Evolutionary conservation across 2,113 vertebrate species (phyloP).

Genomic region (Saguinus midas): DNA sequence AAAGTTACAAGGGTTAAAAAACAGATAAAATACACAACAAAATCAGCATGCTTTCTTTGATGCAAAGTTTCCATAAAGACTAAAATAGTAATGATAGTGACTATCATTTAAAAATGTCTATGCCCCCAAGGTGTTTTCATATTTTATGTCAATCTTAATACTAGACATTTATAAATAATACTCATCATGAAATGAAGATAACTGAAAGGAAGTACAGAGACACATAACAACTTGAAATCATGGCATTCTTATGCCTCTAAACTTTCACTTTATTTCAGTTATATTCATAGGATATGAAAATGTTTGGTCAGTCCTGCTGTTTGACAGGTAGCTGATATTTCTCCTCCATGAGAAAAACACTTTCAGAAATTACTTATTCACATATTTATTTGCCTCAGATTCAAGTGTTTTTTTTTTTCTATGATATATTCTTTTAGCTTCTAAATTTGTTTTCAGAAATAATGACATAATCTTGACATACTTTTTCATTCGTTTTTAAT

Average conservation of each 20-base stretch:
- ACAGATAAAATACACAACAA: background rate
- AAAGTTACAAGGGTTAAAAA: background rate
- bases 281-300: background rate
- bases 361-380: background rate
- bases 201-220: background rate
- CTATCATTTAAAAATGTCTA: background rate
- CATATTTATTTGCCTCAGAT: background rate
- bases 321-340: background rate
- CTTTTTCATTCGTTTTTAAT: background rate
- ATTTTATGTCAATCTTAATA: background rate
- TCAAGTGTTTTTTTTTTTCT: background rate
- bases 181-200: background rate
- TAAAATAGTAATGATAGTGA: background rate
- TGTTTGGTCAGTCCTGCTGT: background rate
- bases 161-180: background rate
- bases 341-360: background rate
- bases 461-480: background rate
- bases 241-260: background rate
- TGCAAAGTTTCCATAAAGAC: background rate
- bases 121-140: background rate
- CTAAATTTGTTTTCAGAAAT: background rate
- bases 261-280: background rate
- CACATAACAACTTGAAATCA: background rate
- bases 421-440: background rate
- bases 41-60: background rate